Evolutionary conservation across 1,140 invertebrate genomes (phyloP), one percentile per base, ranked within the genome.

Genomic region (Lycorma delicatula): DNA sequence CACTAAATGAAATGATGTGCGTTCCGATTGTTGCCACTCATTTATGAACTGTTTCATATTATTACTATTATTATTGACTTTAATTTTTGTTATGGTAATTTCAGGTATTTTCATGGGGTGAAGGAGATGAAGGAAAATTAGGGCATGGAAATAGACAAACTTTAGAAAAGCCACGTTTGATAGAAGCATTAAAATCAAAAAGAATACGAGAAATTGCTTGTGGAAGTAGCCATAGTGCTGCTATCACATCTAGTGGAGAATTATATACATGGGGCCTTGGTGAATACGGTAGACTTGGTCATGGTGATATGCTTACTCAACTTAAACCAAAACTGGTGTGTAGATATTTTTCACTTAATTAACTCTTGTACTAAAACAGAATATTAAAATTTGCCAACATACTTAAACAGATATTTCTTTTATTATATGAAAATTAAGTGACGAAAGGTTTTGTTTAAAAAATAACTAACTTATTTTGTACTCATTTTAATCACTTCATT

Each of bases 241-340:
- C 91, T 9, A 93, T 97, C 25, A 89, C 89, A 0, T 93, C 90
- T 7, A 85, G 82, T 63, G 93, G 93, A 1, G 91, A 96, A 67
- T 73, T 97, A 4, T 97, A 93, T 66, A 94, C 93, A 0, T 98
- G 94, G 94, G 93, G 93, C 0, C 71, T 93, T 26, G 93, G 93
- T 0, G 92, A 96, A 66, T 97, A 96, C 70, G 93, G 94, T 0
- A 72, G 93, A 47, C 71, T 96, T 1, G 93, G 93, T 0, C 93
- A 97, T 65, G 92, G 93, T 0, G 93, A 97, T 72, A 90, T 88
- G 56, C 74, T 75, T 0, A 93, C 89, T 1, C 89, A 95, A 67
- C 69, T 91, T 1, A 83, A 83, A 66, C 94, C 93, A 0, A 95
- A 93, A 75, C 72, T 91, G 68, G 91, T 91, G 64, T 67, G 59